A percentile compares a stretch with the other conserved stretches of the same genome.
These are phyloP conservation scores for Euphonia xanthogaster DNA, from an alignment of 2,797 vertebrate genomes.

Conservation along the genomic window DNA sequence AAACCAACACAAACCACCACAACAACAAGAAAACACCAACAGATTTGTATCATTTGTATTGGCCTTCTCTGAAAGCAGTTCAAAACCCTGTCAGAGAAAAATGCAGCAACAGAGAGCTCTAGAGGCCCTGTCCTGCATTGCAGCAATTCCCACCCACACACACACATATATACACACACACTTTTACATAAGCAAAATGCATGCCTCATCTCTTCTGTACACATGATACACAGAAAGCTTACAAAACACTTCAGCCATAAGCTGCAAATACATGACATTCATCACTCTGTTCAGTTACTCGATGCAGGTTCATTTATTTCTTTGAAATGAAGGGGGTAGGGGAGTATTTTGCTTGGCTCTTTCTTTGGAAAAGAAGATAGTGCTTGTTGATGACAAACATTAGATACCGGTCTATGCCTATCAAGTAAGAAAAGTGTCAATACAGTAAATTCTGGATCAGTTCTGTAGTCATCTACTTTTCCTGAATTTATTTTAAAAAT, in stretches of 20 bases:
- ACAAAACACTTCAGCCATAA: background rate
- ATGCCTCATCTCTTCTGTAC: background rate
- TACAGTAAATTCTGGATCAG: background rate
- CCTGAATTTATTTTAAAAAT: background rate
- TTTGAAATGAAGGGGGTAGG: background rate
- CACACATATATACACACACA: accelerated
- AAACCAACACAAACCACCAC: background rate
- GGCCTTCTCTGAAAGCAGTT: background rate
- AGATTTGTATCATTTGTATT: background rate
- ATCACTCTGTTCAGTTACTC: background rate
- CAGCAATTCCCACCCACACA: background rate
- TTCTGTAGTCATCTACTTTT: background rate
- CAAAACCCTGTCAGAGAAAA: constrained; percentile 2
- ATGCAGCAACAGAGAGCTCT: constrained; percentile 53
- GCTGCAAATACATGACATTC: background rate
- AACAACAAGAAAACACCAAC: background rate
- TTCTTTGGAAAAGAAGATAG: background rate
- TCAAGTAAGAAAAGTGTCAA: background rate
- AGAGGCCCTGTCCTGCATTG: background rate
- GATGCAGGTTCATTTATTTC: background rate
- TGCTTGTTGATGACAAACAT: background rate
- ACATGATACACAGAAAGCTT: background rate
- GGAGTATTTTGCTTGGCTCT: background rate
- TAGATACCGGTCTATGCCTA: background rate
- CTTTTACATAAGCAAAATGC: background rate